A percentile compares a stretch with the other conserved stretches of the same genome.
phyloP scores from a whole-genome alignment of 2,113 vertebrate genomes.

The Brachionichthys hirsutus region DNA sequence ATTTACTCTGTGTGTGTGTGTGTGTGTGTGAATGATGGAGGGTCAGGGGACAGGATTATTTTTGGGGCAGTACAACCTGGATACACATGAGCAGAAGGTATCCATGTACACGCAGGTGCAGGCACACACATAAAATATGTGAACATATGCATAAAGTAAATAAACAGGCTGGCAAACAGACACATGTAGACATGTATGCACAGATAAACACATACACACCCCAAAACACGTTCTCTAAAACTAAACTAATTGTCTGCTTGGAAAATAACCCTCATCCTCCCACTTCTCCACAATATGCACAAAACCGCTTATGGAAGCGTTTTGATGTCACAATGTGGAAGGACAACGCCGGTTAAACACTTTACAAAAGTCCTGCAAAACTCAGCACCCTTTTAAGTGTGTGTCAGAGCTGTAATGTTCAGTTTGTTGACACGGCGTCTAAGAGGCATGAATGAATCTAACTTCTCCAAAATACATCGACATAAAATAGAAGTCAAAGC shows the following conservation, averaged over 20 bases:
- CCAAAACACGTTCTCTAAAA: background rate
- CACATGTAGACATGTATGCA: conserved; percentile 9
- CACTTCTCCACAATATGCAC: too few relatives aligned
- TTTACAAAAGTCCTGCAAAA: conserved; percentile 5
- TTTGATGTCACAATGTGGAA: background rate
- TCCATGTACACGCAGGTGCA: conserved; percentile 27
- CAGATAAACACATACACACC: conserved; percentile 1
- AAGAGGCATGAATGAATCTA: background rate
- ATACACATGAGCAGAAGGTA: conserved; percentile 43
- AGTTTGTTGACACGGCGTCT: background rate
- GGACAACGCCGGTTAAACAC: background rate
- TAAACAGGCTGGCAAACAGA: conserved; percentile 12
- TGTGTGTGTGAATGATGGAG: background rate
- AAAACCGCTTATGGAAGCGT: too few relatives aligned
- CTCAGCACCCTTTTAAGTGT: background rate
- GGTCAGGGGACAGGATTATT: background rate
- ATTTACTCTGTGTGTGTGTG: conserved; percentile 19
- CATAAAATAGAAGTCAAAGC: background rate
- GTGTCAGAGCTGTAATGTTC: background rate
- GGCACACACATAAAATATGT: conserved; percentile 11
- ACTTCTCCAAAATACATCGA: background rate
- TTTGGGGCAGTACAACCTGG: conserved; percentile 39
- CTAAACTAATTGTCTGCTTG: background rate
- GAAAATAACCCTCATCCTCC: background rate
- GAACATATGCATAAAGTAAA: conserved; percentile 23